phyloP scores from a whole-genome alignment of 1,140 invertebrate species.

The Portunus trituberculatus region DNA sequence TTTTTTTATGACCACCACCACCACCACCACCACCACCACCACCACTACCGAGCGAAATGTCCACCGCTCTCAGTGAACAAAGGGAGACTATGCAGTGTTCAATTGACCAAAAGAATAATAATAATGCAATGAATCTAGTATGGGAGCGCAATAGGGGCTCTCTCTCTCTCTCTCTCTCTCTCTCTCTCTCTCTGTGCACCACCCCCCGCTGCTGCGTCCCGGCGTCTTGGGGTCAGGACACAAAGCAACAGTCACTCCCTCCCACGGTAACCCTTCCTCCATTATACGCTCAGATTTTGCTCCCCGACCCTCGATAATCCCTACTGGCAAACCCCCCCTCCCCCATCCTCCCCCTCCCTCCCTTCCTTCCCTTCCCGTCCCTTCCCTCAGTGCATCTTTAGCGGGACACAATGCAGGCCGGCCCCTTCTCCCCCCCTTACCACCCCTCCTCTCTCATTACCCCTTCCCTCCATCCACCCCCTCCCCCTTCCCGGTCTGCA shows the following conservation, averaged over 20 bases:
- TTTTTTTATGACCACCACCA: not conserved
- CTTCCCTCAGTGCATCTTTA: not conserved
- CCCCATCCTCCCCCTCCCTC: not conserved
- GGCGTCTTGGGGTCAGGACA: not conserved
- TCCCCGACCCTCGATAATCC: constrained; percentile 36
- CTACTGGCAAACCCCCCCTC: not conserved
- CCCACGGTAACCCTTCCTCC: constrained; percentile 32
- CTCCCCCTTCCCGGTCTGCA: constrained; percentile 22
- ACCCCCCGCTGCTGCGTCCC: not conserved
- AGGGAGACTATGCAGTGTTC: too few species aligned
- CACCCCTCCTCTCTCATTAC: not conserved
- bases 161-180: constrained; percentile 7
- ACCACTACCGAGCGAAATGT: not conserved
- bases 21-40: not conserved
- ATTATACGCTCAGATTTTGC: constrained; percentile 29
- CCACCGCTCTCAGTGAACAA: too few species aligned
- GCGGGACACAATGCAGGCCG: constrained; percentile 37
- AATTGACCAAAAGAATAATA: too few species aligned
- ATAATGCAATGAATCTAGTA: too few species aligned
- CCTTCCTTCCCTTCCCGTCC: not conserved
- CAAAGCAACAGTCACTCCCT: not conserved
- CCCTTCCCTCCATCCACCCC: not conserved
- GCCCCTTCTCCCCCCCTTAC: not conserved
- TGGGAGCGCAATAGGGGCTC: not conserved
- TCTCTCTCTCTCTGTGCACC: not conserved